Conservation (phyloP, 1,140 invertebrate species). For the Saccostrea echinata region DNA sequence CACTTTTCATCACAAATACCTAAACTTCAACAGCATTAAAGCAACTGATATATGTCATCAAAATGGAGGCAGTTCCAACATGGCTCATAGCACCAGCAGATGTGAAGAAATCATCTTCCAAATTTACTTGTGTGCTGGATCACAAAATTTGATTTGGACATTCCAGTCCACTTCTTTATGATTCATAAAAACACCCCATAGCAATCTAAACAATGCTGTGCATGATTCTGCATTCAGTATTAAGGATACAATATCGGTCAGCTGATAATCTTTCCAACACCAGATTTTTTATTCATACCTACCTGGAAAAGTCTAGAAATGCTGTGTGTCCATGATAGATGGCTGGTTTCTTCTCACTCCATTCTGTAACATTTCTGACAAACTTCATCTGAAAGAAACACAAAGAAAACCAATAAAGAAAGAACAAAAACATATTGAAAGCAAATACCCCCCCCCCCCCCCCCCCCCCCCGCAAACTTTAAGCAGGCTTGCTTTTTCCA, state of each 20-base stretch:
- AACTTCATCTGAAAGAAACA: slow-evolving; percentile 87
- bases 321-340: slow-evolving; percentile 98
- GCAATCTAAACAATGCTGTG: too few relatives aligned
- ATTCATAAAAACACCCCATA: too few relatives aligned
- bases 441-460: not conserved
- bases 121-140: not conserved
- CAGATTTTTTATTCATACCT: slow-evolving; percentile 73
- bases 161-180: not conserved
- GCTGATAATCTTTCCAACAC: not conserved
- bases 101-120: too few relatives aligned
- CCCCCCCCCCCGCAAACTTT: too few relatives aligned
- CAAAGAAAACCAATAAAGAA: slow-evolving; percentile 54
- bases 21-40: too few relatives aligned
- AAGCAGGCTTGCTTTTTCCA: too few relatives aligned
- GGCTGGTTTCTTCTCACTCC: slow-evolving; percentile 93
- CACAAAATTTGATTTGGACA: not conserved
- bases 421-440: not conserved
- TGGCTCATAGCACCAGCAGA: too few relatives aligned
- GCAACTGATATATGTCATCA: too few relatives aligned
- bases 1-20: too few relatives aligned
- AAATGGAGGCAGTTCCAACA: too few relatives aligned
- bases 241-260: not conserved
- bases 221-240: too few relatives aligned
- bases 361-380: slow-evolving; percentile 92
- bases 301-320: slow-evolving; percentile 96